Conservation (phyloP, 2,888 invertebrate species). For the Anthrax anthrax region DNA sequence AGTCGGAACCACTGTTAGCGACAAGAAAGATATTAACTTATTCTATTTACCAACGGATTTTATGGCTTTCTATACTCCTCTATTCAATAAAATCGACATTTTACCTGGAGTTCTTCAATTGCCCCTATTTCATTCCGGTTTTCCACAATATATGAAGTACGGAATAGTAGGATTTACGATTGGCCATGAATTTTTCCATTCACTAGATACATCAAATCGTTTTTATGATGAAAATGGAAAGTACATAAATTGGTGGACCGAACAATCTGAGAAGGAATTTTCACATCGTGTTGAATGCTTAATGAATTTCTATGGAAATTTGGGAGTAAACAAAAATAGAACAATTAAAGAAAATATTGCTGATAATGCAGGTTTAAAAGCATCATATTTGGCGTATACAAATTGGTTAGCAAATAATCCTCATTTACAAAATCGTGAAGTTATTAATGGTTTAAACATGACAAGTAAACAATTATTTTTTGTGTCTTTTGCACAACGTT, state of each 20-base stretch:
- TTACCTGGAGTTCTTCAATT: not conserved
- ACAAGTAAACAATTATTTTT: too few relatives aligned
- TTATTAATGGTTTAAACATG: not conserved
- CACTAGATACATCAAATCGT: not conserved
- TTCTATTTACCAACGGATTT: too few relatives aligned
- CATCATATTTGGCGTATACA: too few relatives aligned
- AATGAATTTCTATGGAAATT: too few relatives aligned
- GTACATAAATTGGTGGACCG: not conserved
- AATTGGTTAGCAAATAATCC: not conserved
- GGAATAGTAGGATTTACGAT: conserved; percentile 1
- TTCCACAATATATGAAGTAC: not conserved
- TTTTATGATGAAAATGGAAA: not conserved
- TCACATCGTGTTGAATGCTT: not conserved
- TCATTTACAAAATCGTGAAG: not conserved
- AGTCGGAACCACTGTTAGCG: too few relatives aligned
- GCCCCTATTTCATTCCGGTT: too few relatives aligned
- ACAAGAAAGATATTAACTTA: too few relatives aligned
- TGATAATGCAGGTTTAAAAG: too few relatives aligned
- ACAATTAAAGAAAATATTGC: conserved; percentile 1
- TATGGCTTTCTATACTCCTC: too few relatives aligned
- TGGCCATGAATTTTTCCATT: conserved; percentile 1
- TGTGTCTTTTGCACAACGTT: conserved; percentile 2
- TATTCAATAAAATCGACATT: too few relatives aligned
- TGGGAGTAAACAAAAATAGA: not conserved
- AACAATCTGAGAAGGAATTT: not conserved